phyloP scores from a whole-genome alignment of 2,888 invertebrate genomes.

The Ecliptopera silaceata region DNA sequence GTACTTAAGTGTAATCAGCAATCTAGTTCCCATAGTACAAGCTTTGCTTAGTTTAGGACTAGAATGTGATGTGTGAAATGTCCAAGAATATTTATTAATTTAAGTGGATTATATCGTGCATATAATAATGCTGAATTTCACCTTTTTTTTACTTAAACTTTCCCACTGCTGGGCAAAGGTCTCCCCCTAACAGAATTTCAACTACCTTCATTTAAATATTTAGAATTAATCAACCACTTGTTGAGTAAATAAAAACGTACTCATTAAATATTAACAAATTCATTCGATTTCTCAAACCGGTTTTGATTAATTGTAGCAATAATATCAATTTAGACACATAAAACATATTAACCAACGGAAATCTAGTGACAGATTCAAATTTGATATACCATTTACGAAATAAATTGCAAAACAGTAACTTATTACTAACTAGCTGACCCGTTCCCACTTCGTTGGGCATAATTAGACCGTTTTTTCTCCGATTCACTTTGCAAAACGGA shows the following conservation, averaged over 20 bases:
- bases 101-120: constrained; percentile 13
- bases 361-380: constrained; percentile 8
- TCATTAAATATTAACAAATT: constrained; percentile 26
- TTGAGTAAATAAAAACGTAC: constrained; percentile 28
- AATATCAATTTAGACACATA: constrained; percentile 25
- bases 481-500: too few species aligned
- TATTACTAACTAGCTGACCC: too few species aligned
- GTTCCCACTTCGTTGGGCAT: too few species aligned
- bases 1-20: too few species aligned
- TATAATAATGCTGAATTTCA: constrained; percentile 27
- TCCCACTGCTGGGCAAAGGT: too few species aligned
- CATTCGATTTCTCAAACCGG: constrained; percentile 34
- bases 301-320: constrained; percentile 29
- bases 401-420: neutral
- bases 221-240: constrained; percentile 31
- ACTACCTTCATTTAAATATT: constrained; percentile 29
- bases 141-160: too few species aligned
- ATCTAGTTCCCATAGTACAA: too few species aligned
- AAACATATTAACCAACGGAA: constrained; percentile 14
- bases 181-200: too few species aligned
- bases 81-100: too few species aligned
- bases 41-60: too few species aligned
- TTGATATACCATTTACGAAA: constrained; percentile 1
- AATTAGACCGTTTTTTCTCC: too few species aligned
- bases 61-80: too few species aligned